These are phyloP conservation scores for Ammospiza maritima DNA, from an alignment of 2,797 vertebrate species.

Conservation along the genomic window DNA sequence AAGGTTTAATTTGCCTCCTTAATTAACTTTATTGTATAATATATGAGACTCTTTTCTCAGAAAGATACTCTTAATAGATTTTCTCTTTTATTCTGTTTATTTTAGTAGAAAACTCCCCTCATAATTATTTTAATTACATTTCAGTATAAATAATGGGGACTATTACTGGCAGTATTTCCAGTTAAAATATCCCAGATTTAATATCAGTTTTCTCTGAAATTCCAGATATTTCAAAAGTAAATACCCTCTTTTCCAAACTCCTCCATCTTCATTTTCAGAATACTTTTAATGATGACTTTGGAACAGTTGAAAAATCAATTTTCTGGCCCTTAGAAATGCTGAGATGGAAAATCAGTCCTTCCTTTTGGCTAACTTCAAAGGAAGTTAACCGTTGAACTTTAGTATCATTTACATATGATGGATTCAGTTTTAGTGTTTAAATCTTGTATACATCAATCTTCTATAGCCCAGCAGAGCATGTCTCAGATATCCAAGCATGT, in stretches of 20 bases:
- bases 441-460: background rate
- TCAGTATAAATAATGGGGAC: constrained; percentile 64
- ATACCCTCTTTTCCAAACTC: constrained; percentile 6
- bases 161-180: constrained; percentile 13
- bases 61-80: background rate
- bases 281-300: background rate
- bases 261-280: constrained; percentile 46
- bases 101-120: constrained; percentile 55
- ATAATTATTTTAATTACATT: constrained; percentile 73
- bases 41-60: background rate
- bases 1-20: background rate
- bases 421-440: background rate
- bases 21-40: background rate
- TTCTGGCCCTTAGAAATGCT: background rate
- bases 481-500: background rate
- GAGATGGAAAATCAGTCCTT: constrained; percentile 4
- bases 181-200: constrained; percentile 23
- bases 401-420: background rate
- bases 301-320: background rate
- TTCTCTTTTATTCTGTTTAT: background rate
- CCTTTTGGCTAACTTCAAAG: background rate
- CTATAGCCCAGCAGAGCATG: rapidly evolving
- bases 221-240: constrained; percentile 36
- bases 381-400: background rate
- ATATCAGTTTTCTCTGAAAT: constrained; percentile 22